Evolutionary conservation across 2,113 vertebrate species (phyloP), one percentile per base, ranked within the genome.

Genomic region (Chunga burmeisteri): DNA sequence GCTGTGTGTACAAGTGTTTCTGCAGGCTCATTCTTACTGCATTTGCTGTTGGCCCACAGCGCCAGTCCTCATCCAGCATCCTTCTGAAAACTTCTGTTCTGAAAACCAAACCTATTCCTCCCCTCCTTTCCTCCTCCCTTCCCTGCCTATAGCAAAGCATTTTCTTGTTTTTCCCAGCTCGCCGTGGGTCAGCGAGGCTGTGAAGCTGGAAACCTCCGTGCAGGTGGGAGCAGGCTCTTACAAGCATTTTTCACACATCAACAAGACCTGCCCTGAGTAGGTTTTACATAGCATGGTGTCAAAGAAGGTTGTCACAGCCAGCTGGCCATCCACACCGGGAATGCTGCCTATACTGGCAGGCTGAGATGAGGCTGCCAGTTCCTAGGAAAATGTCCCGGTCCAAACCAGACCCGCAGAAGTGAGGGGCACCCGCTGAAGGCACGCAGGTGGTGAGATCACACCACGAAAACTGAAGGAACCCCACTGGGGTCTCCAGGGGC

Each of bases 181-280:
- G 5, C 74, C 32, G 62, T 21, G 44, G 11, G 34, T 66, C 58
- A 93, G 62, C 0, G 0, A 62, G 80, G 8, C 71, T 42, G 40
- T 32, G 42, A 80, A 85, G 87, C 62, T 85, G 92, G 74, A 77
- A 83, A 34, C 32, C 55, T 49, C 85, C 42, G 67, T 34, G 87
- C 50, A 81, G 88, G 74, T 53, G 34, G 87, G 90, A 96, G 56
- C 56, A 87, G 73, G 40, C 89, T 93, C 89, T 75, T 87, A 91
- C 72, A 66, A 86, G 88, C 91, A 81, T 92, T 96, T 93, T 97
- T 96, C 87, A 91, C 87, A 73, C 81, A 93, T 94, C 94, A 95
- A 42, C 84, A 90, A 92, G 90, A 95, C 90, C 88, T 96, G 71
- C 46, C 55, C 79, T 97, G 90, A 87, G 89, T 87, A 93, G 81